Evolutionary conservation across 64 coral and sea anemone genomes (phyloP), one percentile per base, ranked within the genome.

Genomic region (Astreopora myriophthalma): DNA sequence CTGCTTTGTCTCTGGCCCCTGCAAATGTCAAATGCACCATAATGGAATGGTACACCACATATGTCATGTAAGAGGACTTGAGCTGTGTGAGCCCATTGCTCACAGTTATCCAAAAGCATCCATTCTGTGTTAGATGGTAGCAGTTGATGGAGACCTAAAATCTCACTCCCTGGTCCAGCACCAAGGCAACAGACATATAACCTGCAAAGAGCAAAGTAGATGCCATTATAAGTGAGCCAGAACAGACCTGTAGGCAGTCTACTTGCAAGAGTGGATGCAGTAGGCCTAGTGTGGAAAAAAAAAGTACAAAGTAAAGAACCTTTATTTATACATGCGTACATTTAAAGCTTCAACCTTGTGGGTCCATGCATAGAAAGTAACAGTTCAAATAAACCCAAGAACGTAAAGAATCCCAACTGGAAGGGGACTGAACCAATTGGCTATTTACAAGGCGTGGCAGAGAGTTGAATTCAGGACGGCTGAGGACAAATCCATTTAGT

Each of bases 121-220:
- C 94, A 99, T 74, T 99, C 86, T 1, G 96, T 99, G 64, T 78
- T 74, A 19, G 90, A 70, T 42, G 96, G 96, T 29, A 95, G 52
- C 19, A 93, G 51, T 34, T 93, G 86, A 90, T 87, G 73, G 20
- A 99, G 80, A 48, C 96, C 96, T 42, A 99, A 84, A 74, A 99
- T 84, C 82, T 99, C 96, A 84, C 96, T 99, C 33, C 96, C 96
- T 31, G 96, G 96, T 23, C 96, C 96, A 23, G 96, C 96, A 76
- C 96, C 96, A 88, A 99, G 74, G 77, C 96, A 93, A 31, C 96
- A 99, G 16, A 99, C 91, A 71, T 93, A 70, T 68, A 94, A 72
- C 63, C 96, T 99, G 36, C 5, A 90, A 69, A 90, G 1, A 42
- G 27, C 2, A 73, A 1, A 33, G 19, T n/a, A n/a, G n/a, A n/a